Evolutionary conservation across 2,888 invertebrate genomes (phyloP).

Genomic region (Amblyteles armatorius): DNA sequence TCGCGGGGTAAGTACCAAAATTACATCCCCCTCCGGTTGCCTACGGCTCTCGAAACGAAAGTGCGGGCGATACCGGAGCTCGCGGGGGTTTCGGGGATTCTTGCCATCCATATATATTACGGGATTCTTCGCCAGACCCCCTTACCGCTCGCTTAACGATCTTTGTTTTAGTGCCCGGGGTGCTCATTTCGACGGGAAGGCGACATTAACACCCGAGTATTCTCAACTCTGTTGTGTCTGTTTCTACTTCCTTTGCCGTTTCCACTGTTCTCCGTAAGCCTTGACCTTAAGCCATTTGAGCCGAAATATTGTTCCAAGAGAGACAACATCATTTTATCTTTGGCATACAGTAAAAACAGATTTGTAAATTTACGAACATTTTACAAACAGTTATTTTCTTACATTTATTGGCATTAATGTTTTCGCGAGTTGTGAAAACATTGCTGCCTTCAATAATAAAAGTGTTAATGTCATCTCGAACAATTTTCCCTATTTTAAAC

Average conservation of each 20-base stretch:
- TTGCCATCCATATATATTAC: constrained; percentile 78
- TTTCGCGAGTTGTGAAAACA: too few species aligned
- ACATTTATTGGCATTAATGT: too few species aligned
- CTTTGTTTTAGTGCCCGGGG: constrained; percentile 78
- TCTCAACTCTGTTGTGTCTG: constrained; percentile 50
- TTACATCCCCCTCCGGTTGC: constrained; percentile 77
- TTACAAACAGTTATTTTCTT: not conserved
- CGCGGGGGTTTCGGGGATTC: constrained; percentile 70
- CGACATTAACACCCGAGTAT: constrained; percentile 52
- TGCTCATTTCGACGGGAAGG: constrained; percentile 71
- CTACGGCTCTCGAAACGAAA: constrained; percentile 75
- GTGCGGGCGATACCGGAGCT: constrained; percentile 66
- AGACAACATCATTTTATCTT: not conserved
- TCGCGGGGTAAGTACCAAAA: constrained; percentile 80
- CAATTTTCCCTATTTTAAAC: not conserved
- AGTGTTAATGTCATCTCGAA: not conserved
- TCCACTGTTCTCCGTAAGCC: not conserved
- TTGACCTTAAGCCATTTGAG: not conserved
- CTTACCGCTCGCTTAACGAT: constrained; percentile 78
- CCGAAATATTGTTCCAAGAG: not conserved
- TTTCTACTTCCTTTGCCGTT: constrained; percentile 7
- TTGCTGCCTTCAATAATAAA: too few species aligned
- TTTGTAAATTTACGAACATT: not conserved
- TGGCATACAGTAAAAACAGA: not conserved
- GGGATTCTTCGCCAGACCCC: constrained; percentile 76